Base-by-base conservation (phyloP, 2,797 vertebrate genomes). In the Okamejei kenojei region DNA sequence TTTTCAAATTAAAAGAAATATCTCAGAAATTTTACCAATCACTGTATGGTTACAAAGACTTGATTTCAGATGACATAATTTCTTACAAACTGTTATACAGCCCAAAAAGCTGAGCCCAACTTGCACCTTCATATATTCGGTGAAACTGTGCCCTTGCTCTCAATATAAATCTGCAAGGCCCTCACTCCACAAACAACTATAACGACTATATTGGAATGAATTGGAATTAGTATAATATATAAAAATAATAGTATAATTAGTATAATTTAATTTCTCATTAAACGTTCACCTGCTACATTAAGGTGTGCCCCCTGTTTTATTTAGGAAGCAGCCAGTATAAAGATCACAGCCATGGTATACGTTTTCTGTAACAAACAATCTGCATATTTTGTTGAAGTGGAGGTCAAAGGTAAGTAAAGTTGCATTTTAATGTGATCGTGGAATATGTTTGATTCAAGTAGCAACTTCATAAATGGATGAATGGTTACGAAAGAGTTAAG, bases 401-500 rank as follows among this genome's bases (percentile, higher is more conserved):
- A 92, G n/a, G 17, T 8, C 71, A 92, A 76, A 68, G 32, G n/a
- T 26, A 76, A n/a, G 4, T 38, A 58, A 92, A 92, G 38, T 15
- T 54, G 23, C 45, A 54, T 76, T 90, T 90, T 35, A 90, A 90
- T 35, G 17, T 63, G 9, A 26, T 92, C 38, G 74, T 74, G 90
- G 71, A 45, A 76, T 74, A 73, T 92, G 71, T 92, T 92, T 92
- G 38, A 45, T 76, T 92, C 73, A 54, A 92, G 90, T 2, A 76
- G 38, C n/a, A 92, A 71, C 13, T 10, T 54, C 35, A 74, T 45
- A n/a, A 45, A 15, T 45, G 58, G 32, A 91, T 38, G 90, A 92
- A 54, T n/a, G 38, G 71, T 74, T 76, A 15, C 19, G 90, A 76
- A 58, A 92, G 38, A 29, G 97, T 98, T 97, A 98, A 98, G 96